Evolutionary conservation across 2,888 invertebrate species (phyloP).

Genomic region (Embidobia sp.): DNA sequence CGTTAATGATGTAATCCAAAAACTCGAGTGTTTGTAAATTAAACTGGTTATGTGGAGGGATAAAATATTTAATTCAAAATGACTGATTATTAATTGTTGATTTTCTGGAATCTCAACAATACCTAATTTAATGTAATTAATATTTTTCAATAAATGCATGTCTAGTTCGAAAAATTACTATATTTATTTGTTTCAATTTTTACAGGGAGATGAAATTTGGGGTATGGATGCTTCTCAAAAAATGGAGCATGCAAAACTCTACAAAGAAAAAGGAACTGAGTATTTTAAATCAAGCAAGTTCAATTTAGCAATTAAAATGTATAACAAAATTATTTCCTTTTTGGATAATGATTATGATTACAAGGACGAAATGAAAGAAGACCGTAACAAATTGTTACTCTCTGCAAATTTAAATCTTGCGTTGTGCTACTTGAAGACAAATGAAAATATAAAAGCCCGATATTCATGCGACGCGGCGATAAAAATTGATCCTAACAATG

Average conservation of each 20-base stretch:
- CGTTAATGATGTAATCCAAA: no score
- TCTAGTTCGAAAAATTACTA: not conserved
- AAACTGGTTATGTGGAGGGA: no score
- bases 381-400: conserved; percentile 84
- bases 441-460: conserved; percentile 88
- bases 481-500: conserved; percentile 87
- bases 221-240: conserved; percentile 90
- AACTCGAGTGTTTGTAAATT: no score
- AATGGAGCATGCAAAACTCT: conserved; percentile 89
- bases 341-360: conserved; percentile 81
- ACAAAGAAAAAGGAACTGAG: conserved; percentile 94
- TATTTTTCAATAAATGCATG: no score
- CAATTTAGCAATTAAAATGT: conserved; percentile 91
- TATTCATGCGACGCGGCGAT: conserved; percentile 90
- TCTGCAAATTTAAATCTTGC: conserved; percentile 91
- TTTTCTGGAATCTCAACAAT: no score
- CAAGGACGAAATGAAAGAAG: conserved; percentile 77
- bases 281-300: conserved; percentile 93
- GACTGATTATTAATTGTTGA: no score
- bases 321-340: conserved; percentile 88
- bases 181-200: conserved; percentile 28
- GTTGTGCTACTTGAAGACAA: conserved; percentile 89
- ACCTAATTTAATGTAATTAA: no score
- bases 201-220: conserved; percentile 90
- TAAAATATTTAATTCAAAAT: no score